Conservation (phyloP, 2,888 invertebrate species). For the Drosophila recens region DNA sequence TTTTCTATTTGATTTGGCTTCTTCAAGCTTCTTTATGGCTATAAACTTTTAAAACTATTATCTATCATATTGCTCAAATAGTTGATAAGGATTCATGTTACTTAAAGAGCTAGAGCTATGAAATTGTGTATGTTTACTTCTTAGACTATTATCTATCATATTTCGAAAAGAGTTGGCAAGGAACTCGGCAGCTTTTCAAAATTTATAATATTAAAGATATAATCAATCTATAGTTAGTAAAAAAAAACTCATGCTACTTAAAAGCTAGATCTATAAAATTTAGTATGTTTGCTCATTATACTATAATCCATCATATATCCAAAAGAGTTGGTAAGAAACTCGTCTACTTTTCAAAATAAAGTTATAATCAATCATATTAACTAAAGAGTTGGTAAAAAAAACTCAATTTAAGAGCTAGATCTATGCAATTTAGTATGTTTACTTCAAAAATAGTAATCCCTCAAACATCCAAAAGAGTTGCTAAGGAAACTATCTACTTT, state of each 20-base stretch:
- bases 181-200: too few relatives aligned
- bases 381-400: too few relatives aligned
- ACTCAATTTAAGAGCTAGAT: too few relatives aligned
- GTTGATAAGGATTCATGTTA: not conserved
- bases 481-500: not conserved
- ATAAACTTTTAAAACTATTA: not conserved
- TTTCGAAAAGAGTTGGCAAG: too few relatives aligned
- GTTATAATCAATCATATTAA: too few relatives aligned
- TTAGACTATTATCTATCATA: not conserved
- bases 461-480: too few relatives aligned
- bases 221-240: not conserved
- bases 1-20: not conserved
- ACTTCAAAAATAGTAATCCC: too few relatives aligned
- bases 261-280: not conserved
- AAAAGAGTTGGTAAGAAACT: too few relatives aligned
- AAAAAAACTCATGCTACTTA: not conserved
- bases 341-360: too few relatives aligned
- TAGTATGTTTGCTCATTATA: not conserved
- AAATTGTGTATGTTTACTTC: not conserved
- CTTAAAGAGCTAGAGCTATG: not conserved
- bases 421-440: too few relatives aligned
- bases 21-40: not conserved
- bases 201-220: not conserved
- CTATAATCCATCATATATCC: too few relatives aligned
- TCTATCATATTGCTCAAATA: not conserved